Evolutionary conservation across 2,113 vertebrate species (phyloP).

Genomic region (Fulica atra): DNA sequence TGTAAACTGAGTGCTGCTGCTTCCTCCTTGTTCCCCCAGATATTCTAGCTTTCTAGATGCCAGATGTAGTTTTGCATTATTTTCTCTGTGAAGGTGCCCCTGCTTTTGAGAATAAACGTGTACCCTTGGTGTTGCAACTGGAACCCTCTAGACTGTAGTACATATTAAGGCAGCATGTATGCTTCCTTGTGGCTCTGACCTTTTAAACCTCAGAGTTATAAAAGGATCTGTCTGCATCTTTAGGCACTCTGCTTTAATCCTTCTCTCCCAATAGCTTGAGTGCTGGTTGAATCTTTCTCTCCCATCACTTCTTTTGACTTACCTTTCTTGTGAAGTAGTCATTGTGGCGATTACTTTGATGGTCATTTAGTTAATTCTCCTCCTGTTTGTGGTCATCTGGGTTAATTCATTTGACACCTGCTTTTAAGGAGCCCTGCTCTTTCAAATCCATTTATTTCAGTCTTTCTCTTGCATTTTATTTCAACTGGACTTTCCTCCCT

Average conservation of each 20-base stretch:
- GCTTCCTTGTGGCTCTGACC: neutral
- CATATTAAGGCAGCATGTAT: neutral
- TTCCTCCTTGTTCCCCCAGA: neutral
- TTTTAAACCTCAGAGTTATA: neutral
- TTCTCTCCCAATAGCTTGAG: neutral
- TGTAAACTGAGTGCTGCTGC: conserved; percentile 3
- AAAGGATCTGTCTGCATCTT: neutral
- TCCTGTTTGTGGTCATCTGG: neutral
- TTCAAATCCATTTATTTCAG: neutral
- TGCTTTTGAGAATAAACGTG: neutral
- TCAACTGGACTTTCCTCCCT: neutral
- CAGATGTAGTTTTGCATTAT: neutral
- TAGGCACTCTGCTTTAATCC: neutral
- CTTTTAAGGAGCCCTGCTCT: neutral
- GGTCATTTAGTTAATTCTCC: neutral
- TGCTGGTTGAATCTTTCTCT: neutral
- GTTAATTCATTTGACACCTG: conserved; percentile 1
- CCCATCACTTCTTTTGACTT: neutral
- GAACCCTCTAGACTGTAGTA: conserved; percentile 46
- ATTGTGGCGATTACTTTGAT: neutral
- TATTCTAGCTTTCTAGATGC: neutral
- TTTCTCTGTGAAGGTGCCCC: neutral
- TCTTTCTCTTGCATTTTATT: neutral
- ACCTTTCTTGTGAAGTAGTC: neutral
- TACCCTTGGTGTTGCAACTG: conserved; percentile 48